Evolutionary conservation across 2,888 invertebrate species (phyloP).

Genomic region (Tetheella fluctuosa): DNA sequence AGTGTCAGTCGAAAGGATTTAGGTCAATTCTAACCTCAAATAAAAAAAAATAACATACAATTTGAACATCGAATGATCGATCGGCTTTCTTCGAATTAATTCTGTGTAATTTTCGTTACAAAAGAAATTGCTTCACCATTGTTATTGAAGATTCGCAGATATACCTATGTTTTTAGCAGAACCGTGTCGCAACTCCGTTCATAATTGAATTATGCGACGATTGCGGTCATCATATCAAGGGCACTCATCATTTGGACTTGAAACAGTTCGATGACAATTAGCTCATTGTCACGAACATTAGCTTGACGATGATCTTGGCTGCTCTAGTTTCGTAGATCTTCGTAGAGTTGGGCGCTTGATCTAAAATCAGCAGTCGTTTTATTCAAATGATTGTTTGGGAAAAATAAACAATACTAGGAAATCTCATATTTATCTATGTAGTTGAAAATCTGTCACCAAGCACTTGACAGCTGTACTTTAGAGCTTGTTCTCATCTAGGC

Average conservation of each 20-base stretch:
- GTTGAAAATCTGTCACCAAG: too few relatives aligned
- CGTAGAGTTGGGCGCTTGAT: too few relatives aligned
- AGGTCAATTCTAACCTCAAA: background rate
- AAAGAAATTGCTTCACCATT: background rate
- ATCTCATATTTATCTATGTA: too few relatives aligned
- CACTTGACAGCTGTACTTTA: too few relatives aligned
- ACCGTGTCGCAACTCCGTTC: conserved; percentile 16
- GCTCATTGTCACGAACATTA: conserved; percentile 9
- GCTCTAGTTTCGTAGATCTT: background rate
- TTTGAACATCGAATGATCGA: background rate
- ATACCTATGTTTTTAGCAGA: background rate
- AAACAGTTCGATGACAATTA: conserved; percentile 17
- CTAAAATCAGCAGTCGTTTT: too few relatives aligned
- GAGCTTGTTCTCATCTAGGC: too few relatives aligned
- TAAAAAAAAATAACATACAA: too few relatives aligned
- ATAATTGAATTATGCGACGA: conserved; percentile 25
- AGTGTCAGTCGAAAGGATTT: background rate
- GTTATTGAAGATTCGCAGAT: conserved; percentile 11
- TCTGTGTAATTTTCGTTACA: background rate
- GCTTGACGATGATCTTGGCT: background rate
- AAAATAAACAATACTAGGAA: too few relatives aligned
- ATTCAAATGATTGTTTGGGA: too few relatives aligned
- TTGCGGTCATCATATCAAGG: conserved; percentile 37
- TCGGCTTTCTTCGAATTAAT: background rate
- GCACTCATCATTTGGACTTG: conserved; percentile 19